These are phyloP conservation scores for Protophormia terraenovae DNA, from an alignment of 2,888 invertebrate genomes.

Conservation along the genomic window DNA sequence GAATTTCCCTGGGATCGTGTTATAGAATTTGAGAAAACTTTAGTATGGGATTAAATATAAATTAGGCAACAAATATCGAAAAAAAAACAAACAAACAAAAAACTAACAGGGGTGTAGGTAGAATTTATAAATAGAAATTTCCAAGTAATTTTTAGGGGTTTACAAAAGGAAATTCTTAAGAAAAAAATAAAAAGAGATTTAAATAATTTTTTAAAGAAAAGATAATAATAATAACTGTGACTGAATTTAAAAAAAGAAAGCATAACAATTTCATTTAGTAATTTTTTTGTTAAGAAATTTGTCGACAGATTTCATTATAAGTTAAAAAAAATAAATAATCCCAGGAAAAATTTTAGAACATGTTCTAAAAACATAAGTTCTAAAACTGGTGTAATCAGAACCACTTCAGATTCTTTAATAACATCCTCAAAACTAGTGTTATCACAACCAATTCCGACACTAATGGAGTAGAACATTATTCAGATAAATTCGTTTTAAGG, in stretches of 20 bases:
- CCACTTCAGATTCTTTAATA: no score
- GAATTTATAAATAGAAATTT: slow-evolving; percentile 63
- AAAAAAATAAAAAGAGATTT: slow-evolving; percentile 20
- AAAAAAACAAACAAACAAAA: background rate
- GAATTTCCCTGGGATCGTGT: slow-evolving; percentile 91
- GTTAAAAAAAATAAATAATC: background rate
- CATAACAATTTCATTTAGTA: slow-evolving; percentile 31
- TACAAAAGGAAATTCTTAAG: background rate
- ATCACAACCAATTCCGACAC: no score
- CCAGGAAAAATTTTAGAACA: no score
- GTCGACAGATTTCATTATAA: slow-evolving; percentile 67
- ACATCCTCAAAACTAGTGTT: no score
- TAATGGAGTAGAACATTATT: no score
- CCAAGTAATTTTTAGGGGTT: slow-evolving; percentile 37
- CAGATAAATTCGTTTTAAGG: no score
- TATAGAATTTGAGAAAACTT: slow-evolving; percentile 86
- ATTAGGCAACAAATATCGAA: background rate
- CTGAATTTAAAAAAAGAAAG: slow-evolving; percentile 70
- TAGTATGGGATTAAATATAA: slow-evolving; percentile 85
- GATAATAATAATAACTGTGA: slow-evolving; percentile 74
- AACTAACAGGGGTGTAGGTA: slow-evolving; percentile 61
- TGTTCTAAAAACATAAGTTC: no score
- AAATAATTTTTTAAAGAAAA: slow-evolving; percentile 26
- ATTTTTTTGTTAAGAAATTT: slow-evolving; percentile 61
- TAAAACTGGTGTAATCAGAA: no score